These are phyloP conservation scores for Apogon hyalosoma DNA, from an alignment of 2,797 vertebrate species.

Conservation along the genomic window DNA sequence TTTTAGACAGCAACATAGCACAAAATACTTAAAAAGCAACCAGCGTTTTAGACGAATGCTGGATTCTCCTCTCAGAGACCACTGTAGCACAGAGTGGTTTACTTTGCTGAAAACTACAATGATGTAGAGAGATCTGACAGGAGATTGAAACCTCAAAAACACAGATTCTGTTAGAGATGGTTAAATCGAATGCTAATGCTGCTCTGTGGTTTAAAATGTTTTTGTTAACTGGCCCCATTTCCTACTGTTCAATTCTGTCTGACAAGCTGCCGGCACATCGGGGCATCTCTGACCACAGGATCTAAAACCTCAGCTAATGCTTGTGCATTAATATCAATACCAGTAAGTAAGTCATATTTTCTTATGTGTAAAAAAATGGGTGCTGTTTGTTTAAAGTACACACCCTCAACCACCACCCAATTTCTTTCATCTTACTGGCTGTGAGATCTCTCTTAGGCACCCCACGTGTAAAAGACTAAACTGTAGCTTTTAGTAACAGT, in stretches of 20 bases:
- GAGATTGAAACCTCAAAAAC: not conserved
- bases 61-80: not conserved
- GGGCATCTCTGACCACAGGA: constrained; percentile 29
- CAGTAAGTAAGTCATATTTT: constrained; percentile 8
- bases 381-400: not conserved
- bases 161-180: not conserved
- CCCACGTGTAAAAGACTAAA: constrained; percentile 62
- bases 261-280: constrained; percentile 8
- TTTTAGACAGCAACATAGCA: not conserved
- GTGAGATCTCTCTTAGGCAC: constrained; percentile 18
- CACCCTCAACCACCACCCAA: not conserved
- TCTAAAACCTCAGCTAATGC: constrained; percentile 33
- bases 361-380: not conserved
- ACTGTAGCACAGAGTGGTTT: not conserved
- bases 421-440: constrained; percentile 10
- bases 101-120: not conserved
- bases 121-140: not conserved
- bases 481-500: constrained; percentile 69
- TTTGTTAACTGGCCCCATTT: constrained; percentile 34
- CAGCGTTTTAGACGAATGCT: not conserved
- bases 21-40: not conserved
- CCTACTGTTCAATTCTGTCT: not conserved
- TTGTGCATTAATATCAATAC: constrained; percentile 14
- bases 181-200: constrained; percentile 12
- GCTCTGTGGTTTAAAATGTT: constrained; percentile 31